Conservation (phyloP, 2,113 vertebrate species). For the Pao palembangensis region DNA sequence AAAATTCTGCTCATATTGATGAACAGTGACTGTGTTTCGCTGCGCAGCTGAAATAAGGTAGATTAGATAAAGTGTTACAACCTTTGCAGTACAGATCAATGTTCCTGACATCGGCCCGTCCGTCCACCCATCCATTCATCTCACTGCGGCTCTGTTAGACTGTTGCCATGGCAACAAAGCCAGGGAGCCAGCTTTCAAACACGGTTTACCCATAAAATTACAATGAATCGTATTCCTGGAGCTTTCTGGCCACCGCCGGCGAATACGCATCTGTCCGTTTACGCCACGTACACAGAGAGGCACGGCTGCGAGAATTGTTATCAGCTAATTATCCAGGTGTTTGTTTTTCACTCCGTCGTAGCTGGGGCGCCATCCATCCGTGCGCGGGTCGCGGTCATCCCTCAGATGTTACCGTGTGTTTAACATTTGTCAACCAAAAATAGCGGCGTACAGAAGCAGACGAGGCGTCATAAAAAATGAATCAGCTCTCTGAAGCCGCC, state of each 20-base stretch:
- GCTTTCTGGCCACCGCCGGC: constrained; percentile 22
- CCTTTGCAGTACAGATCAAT: constrained; percentile 24
- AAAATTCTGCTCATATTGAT: no score
- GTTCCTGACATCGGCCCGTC: constrained; percentile 8
- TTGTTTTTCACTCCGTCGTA: constrained; percentile 4
- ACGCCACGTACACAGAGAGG: constrained; percentile 14
- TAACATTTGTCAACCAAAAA: constrained; percentile 17
- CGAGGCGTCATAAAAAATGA: constrained; percentile 36
- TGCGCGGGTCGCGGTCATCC: constrained; percentile 1
- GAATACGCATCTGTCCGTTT: constrained; percentile 30
- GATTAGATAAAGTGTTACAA: background rate
- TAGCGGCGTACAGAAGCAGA: constrained; percentile 23
- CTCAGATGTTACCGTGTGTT: constrained; percentile 10
- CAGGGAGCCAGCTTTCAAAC: constrained; percentile 57
- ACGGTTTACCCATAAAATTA: constrained; percentile 46
- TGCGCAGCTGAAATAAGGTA: background rate
- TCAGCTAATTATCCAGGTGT: constrained; percentile 25
- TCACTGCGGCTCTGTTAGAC: constrained; percentile 41
- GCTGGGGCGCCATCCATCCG: constrained; percentile 1
- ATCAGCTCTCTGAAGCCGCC: constrained; percentile 32
- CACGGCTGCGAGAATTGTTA: background rate
- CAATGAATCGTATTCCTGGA: constrained; percentile 55
- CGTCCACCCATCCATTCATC: constrained; percentile 36
- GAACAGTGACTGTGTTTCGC: no score
- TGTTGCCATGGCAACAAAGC: constrained; percentile 70